Evolutionary conservation across 2,113 vertebrate genomes (phyloP), one percentile per base, ranked within the genome.

Genomic region (Columba livia): DNA sequence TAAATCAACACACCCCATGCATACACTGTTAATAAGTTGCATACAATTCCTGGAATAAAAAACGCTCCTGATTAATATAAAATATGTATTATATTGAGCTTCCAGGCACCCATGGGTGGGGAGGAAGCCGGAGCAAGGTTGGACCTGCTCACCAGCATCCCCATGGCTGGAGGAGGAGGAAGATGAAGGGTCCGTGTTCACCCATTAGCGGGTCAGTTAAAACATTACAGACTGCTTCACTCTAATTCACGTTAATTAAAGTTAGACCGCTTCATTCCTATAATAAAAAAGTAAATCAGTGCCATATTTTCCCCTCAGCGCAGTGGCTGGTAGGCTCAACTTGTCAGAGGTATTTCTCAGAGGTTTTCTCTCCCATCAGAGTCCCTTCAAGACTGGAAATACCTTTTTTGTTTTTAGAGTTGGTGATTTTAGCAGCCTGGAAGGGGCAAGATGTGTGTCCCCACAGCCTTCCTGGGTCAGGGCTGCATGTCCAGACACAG

Each of bases 211-310:
- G 65, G 65, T 92, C 88, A 90, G 62, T 90, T 93, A 91, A 89
- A 91, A 96, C 88, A 74, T 36, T 83, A 71, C 29, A 44, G 79
- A 69, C 72, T 82, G 74, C 58, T 90, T 94, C 84, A 71, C 56
- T 73, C 89, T 71, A 85, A 85, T 54, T 71, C 34, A 29, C 57
- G 77, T 90, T 79, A 86, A 84, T 79, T 85, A 75, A 93, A 97
- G 97, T 97, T 71, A 90, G 90, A 56, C 96, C 87, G 88, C 85
- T 90, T 74, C 51, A 48, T 88, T 97, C 93, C 80, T 88, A 25
- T 94, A 67, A 86, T 82, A 97, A 97, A 98, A 94, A 96, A 96
- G 97, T 97, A 97, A 93, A 98, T 98, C 94, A 88, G 94, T 96
- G 79, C 75, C 56, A 36, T 42, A 73, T 96, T 97, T 97, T 95